Conservation (phyloP, 2,888 invertebrate species). For the Chironomus tentans region DNA sequence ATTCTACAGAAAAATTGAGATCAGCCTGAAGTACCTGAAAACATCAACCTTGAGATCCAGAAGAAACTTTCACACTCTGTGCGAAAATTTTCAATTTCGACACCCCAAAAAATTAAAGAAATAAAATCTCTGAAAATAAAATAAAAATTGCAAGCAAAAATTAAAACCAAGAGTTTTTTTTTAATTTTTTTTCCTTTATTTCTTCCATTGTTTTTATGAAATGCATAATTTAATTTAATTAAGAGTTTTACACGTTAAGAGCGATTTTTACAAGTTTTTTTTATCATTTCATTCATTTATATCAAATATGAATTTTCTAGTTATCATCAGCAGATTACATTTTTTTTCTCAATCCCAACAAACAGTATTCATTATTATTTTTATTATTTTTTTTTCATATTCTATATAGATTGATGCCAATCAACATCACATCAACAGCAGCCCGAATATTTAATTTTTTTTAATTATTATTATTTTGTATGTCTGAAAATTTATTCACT, state of each 20-base stretch:
- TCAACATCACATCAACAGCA: constrained; percentile 8
- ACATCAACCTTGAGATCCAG: no score
- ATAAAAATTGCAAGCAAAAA: background rate
- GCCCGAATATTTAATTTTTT: background rate
- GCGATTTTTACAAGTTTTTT: constrained; percentile 11
- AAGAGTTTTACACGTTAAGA: constrained; percentile 23
- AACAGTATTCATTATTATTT: background rate
- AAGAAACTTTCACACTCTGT: no score
- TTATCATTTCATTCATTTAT: background rate
- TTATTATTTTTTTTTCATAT: background rate
- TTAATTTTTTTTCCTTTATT: constrained; percentile 6
- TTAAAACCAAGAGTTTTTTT: background rate
- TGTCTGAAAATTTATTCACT: background rate
- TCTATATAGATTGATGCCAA: background rate
- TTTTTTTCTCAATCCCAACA: constrained; percentile 5
- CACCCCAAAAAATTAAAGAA: background rate
- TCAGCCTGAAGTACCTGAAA: no score
- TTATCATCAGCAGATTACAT: background rate
- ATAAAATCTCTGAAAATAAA: background rate
- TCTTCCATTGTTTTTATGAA: constrained; percentile 18
- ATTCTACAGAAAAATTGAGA: no score
- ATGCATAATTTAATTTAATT: constrained; percentile 26
- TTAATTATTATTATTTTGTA: background rate
- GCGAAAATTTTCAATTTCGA: no score
- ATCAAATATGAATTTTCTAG: constrained; percentile 20